These are phyloP conservation scores for Phymastichus coffea DNA, from an alignment of 1,140 invertebrate genomes.

Conservation along the genomic window DNA sequence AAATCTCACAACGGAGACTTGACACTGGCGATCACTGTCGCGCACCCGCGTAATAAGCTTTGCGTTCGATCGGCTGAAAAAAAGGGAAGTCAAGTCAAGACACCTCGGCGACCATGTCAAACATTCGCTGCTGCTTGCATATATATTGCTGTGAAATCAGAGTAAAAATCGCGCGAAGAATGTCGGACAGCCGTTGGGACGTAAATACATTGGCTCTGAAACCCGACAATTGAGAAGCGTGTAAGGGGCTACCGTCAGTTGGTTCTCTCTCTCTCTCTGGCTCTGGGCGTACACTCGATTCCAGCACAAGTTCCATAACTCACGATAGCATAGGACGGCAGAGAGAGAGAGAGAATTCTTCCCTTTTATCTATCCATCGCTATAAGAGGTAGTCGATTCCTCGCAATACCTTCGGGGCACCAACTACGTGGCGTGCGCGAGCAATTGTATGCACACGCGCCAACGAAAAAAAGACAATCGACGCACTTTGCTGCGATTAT, in stretches of 20 bases:
- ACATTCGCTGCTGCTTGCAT: neutral
- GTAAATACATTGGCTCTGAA: neutral
- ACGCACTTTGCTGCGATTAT: neutral
- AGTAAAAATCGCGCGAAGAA: neutral
- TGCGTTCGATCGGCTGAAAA: too few species aligned
- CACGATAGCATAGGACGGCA: neutral
- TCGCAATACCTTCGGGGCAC: too few species aligned
- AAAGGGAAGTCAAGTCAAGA: too few species aligned
- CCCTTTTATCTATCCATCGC: constrained; percentile 17
- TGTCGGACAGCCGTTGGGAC: neutral
- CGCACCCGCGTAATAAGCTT: too few species aligned
- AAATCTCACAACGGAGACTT: too few species aligned
- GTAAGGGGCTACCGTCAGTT: too few species aligned
- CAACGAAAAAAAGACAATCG: too few species aligned
- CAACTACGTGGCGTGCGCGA: too few species aligned
- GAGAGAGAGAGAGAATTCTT: constrained; percentile 10
- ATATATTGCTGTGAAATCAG: neutral
- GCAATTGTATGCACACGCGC: too few species aligned
- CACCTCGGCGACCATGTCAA: neutral
- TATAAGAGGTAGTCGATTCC: neutral
- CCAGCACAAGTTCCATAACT: constrained; percentile 26
- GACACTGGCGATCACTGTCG: too few species aligned
- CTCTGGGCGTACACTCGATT: constrained; percentile 12
- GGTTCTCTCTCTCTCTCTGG: too few species aligned
- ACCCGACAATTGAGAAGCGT: constrained; percentile 6